Evolutionary conservation across 2,113 vertebrate genomes (phyloP), one percentile per base, ranked within the genome.

Genomic region (Aramus guarauna): DNA sequence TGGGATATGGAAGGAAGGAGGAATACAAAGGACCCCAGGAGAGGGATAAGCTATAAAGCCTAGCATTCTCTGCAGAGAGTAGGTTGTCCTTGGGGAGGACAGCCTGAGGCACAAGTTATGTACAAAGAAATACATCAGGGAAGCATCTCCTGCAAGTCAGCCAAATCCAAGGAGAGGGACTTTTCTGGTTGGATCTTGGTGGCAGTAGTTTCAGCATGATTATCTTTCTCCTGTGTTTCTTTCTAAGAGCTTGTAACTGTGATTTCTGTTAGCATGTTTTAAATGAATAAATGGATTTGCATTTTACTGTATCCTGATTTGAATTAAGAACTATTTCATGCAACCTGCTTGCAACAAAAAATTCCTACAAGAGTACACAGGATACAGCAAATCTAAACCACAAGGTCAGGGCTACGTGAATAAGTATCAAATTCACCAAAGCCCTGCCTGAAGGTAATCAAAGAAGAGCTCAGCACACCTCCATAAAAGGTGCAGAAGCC

Each of bases 401-500:
- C 12, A 56, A 68, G 19, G 15, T n/a, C 36, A 56, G 9, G 12
- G 47, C 56, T 79, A 72, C 12, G 48, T 21, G 62, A 75, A 4
- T n/a, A 85, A 75, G 16, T 29, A 21, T 9, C 62, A 84, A 86
- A 78, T 18, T 85, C 39, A 84, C 23, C 23, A 64, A 86, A 78
- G 29, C 16, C n/a, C 22, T 75, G 18, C 6, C 36, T 72, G 36
- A 86, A 73, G 20, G 2, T 58, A 47, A 37, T 55, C 29, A 74
- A 50, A 66, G 39, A 63, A 53, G n/a, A 63, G n/a, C 18, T 81
- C 39, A 59, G 11, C 18, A 67, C 8, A 19, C 5, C 17, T 66
- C 23, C 1, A 0, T 53, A 53, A 53, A 76, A 66, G 9, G 6
- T 34, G 9, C 26, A 14, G 12, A 77, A 83, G 19, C 0, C 1